Percentiles rank a stretch among this genome's conserved stretches.
These are phyloP conservation scores for Lethrus apterus DNA, from an alignment of 1,140 invertebrate species.

Conservation along the genomic window DNA sequence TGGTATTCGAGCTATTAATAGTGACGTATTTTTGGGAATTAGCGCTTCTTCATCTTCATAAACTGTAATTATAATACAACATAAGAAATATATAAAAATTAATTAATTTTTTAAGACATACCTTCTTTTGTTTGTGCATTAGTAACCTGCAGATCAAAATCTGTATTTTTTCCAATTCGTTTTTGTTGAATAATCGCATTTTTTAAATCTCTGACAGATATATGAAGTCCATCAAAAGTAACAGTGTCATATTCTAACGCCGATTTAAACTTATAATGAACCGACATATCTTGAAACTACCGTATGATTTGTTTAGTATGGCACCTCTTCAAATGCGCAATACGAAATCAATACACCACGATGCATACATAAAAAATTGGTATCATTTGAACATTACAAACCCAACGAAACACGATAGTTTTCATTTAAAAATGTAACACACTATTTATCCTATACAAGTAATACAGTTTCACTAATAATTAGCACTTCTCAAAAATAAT, in stretches of 20 bases:
- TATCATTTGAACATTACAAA: too few species aligned
- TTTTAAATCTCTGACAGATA: constrained; percentile 90
- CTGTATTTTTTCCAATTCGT: constrained; percentile 83
- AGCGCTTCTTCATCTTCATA: constrained; percentile 83
- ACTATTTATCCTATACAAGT: too few species aligned
- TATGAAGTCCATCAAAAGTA: constrained; percentile 93
- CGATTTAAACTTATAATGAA: constrained; percentile 98
- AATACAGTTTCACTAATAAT: too few species aligned
- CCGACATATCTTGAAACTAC: constrained; percentile 78
- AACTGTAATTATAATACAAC: constrained; percentile 51
- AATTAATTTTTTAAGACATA: constrained; percentile 41
- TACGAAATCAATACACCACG: too few species aligned
- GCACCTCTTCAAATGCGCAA: too few species aligned
- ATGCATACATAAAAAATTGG: too few species aligned
- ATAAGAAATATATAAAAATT: not conserved
- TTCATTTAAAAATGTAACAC: too few species aligned
- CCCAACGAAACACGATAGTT: too few species aligned
- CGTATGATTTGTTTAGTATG: too few species aligned
- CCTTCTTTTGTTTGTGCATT: constrained; percentile 98
- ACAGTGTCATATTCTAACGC: constrained; percentile 91
- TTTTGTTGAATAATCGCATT: constrained; percentile 93
- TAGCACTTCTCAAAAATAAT: too few species aligned
- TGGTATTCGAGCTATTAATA: constrained; percentile 90
- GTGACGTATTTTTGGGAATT: constrained; percentile 94
- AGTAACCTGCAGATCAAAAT: constrained; percentile 93